Percentiles rank a stretch among this genome's conserved stretches.
Evolutionary conservation across 2,797 vertebrate species (phyloP).

Genomic region (Potorous gilbertii): DNA sequence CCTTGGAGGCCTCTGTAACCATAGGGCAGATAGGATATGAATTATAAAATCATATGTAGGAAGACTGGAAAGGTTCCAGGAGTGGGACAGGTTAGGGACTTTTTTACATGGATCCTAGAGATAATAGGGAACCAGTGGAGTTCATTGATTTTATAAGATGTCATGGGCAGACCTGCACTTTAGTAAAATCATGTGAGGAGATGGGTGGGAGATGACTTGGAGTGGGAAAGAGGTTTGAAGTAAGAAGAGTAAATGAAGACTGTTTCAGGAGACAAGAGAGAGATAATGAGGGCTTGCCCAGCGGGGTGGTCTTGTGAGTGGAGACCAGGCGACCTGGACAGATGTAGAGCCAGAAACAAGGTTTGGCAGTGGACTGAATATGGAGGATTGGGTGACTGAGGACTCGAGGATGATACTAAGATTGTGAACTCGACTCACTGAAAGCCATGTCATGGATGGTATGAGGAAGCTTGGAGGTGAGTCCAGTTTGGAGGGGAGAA

Average conservation of each 20-base stretch:
- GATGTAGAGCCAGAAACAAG: not conserved
- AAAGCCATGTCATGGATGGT: not conserved
- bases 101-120: not conserved
- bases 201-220: not conserved
- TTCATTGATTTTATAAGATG: not conserved
- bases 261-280: not conserved
- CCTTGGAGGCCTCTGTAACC: not conserved
- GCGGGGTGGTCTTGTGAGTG: not conserved
- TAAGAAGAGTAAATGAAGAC: not conserved
- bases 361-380: not conserved
- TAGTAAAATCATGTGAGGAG: not conserved
- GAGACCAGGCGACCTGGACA: not conserved
- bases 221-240: not conserved
- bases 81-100: not conserved
- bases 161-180: not conserved
- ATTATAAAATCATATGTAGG: not conserved
- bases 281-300: not conserved
- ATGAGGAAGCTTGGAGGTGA: not conserved
- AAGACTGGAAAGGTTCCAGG: not conserved
- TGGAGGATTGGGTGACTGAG: not conserved
- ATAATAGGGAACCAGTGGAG: not conserved
- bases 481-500: not conserved
- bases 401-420: not conserved
- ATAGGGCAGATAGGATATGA: not conserved
- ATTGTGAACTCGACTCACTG: not conserved